phyloP scores from a whole-genome alignment of 2,888 invertebrate genomes.

The Pollenia labialis region DNA sequence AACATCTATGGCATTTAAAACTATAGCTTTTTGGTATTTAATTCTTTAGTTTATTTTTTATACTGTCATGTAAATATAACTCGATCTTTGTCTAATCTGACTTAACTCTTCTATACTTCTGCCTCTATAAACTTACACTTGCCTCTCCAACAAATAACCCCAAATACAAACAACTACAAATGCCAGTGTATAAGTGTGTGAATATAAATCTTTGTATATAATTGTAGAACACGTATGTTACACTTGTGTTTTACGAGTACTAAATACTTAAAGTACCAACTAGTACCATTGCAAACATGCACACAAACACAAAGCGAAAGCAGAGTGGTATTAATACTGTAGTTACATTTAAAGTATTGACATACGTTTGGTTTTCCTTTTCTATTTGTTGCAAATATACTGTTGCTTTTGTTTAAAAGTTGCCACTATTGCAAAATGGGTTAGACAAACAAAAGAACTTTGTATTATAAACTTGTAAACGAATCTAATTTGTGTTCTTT shows the following conservation, averaged over 20 bases:
- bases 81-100: not conserved
- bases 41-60: too few species aligned
- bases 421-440: conserved; percentile 5
- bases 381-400: not conserved
- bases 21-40: too few species aligned
- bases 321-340: conserved; percentile 32
- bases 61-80: too few species aligned
- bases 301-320: conserved; percentile 1
- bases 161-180: conserved; percentile 26
- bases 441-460: not conserved
- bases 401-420: conserved; percentile 21
- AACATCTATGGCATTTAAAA: too few species aligned
- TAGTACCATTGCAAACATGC: not conserved
- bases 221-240: conserved; percentile 58
- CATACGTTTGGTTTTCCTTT: conserved; percentile 29
- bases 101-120: not conserved
- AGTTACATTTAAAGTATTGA: conserved; percentile 56
- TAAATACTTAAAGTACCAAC: conserved; percentile 15
- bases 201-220: conserved; percentile 29
- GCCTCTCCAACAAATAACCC: not conserved
- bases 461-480: not conserved
- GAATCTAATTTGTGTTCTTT: conserved; percentile 10
- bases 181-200: conserved; percentile 11
- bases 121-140: not conserved
- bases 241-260: conserved; percentile 48